These are phyloP conservation scores for Chrysolophus pictus DNA, from an alignment of 2,797 vertebrate genomes.

Conservation along the genomic window DNA sequence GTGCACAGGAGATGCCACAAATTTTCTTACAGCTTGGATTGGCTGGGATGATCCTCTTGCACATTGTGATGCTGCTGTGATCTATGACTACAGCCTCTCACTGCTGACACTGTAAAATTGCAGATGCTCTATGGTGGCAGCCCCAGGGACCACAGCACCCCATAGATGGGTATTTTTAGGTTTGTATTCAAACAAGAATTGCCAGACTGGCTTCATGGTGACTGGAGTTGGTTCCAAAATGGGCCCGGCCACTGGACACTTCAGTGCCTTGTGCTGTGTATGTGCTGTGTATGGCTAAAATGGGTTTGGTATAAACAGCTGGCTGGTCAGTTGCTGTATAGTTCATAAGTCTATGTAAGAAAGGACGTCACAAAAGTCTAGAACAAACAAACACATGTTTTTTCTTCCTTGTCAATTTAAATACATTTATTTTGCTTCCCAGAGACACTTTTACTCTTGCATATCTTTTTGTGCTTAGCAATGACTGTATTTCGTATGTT, in stretches of 20 bases:
- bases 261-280: not conserved
- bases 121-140: not conserved
- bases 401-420: not conserved
- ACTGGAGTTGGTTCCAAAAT: rapidly evolving
- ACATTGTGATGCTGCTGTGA: rapidly evolving
- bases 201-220: rapidly evolving
- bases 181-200: not conserved
- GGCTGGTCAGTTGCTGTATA: not conserved
- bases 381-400: not conserved
- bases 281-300: rapidly evolving
- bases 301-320: no score
- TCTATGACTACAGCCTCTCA: not conserved
- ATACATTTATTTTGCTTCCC: slow-evolving; percentile 14
- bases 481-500: not conserved
- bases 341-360: not conserved
- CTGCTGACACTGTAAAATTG: rapidly evolving
- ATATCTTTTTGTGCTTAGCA: not conserved
- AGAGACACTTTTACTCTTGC: not conserved
- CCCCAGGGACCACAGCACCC: not conserved
- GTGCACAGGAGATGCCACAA: no score
- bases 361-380: not conserved
- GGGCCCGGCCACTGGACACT: not conserved
- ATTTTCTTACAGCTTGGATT: no score
- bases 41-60: rapidly evolving
- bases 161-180: not conserved